These are phyloP conservation scores for Champsocephalus gunnari DNA, from an alignment of 2,797 vertebrate species.

Conservation along the genomic window DNA sequence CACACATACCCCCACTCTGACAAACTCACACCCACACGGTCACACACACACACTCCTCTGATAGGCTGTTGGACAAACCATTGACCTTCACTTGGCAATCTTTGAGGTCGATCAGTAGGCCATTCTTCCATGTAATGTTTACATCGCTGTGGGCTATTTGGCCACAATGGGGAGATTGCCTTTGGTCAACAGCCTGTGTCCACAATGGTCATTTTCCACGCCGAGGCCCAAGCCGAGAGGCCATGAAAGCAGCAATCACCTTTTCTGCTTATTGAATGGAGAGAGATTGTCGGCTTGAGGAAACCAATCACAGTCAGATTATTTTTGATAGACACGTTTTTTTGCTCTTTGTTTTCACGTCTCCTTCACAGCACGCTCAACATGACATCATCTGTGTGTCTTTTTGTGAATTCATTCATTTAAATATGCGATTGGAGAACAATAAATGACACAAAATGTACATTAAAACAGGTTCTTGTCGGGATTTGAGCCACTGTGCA, in stretches of 20 bases:
- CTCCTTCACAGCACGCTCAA: not conserved
- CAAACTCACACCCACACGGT: constrained; percentile 30
- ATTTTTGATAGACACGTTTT: constrained; percentile 15
- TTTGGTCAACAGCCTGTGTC: constrained; percentile 79
- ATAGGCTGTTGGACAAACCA: constrained; percentile 72
- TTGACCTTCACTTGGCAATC: constrained; percentile 84
- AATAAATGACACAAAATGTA: not conserved
- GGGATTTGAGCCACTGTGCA: constrained; percentile 10
- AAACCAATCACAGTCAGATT: constrained; percentile 28
- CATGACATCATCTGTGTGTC: not conserved
- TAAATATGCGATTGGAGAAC: not conserved
- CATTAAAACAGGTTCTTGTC: not conserved
- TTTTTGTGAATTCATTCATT: not conserved
- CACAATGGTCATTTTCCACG: constrained; percentile 59
- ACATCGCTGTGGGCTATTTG: constrained; percentile 82
- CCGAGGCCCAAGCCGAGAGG: constrained; percentile 37
- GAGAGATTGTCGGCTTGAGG: constrained; percentile 3
- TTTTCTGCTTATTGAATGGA: constrained; percentile 44
- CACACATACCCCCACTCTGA: constrained; percentile 4
- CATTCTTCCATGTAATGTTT: constrained; percentile 84
- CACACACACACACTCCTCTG: constrained; percentile 55
- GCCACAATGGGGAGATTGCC: constrained; percentile 75
- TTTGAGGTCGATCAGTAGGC: constrained; percentile 78
- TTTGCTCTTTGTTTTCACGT: not conserved
- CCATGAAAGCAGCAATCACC: constrained; percentile 45